phyloP scores from a whole-genome alignment of 2,797 vertebrate genomes.

The Heterohyrax brucei region DNA sequence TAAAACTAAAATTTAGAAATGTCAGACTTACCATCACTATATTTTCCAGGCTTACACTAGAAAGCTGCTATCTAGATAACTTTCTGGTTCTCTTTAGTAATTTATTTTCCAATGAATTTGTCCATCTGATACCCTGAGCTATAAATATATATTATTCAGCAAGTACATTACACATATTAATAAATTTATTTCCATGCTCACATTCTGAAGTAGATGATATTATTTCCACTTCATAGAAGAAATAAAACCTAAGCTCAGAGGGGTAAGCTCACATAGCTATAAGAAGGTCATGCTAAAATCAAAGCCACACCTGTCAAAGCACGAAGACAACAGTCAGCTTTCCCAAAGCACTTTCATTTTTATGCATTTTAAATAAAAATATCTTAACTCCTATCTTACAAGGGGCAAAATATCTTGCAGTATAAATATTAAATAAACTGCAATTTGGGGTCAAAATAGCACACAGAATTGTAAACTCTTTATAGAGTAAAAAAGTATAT shows the following conservation, averaged over 20 bases:
- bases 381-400: slow-evolving; percentile 38
- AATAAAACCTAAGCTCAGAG: background rate
- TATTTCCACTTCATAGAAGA: slow-evolving; percentile 32
- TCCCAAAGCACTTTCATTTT: slow-evolving; percentile 3
- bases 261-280: background rate
- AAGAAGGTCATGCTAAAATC: background rate
- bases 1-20: slow-evolving; percentile 51
- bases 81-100: slow-evolving; percentile 38
- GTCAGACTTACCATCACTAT: background rate
- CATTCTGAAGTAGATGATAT: background rate
- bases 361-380: slow-evolving; percentile 14
- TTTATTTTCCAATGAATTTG: slow-evolving; percentile 51
- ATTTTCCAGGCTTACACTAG: slow-evolving; percentile 11
- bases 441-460: slow-evolving; percentile 36
- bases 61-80: background rate
- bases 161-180: background rate
- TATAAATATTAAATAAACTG: slow-evolving; percentile 55
- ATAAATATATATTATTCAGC: background rate
- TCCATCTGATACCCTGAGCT: background rate
- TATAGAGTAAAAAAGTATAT: background rate
- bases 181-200: slow-evolving; percentile 32
- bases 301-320: background rate
- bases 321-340: background rate
- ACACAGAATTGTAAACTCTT: slow-evolving; percentile 6
- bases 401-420: slow-evolving; percentile 47